Conservation (phyloP, 2,888 invertebrate species). For the Leuctra nigra region DNA sequence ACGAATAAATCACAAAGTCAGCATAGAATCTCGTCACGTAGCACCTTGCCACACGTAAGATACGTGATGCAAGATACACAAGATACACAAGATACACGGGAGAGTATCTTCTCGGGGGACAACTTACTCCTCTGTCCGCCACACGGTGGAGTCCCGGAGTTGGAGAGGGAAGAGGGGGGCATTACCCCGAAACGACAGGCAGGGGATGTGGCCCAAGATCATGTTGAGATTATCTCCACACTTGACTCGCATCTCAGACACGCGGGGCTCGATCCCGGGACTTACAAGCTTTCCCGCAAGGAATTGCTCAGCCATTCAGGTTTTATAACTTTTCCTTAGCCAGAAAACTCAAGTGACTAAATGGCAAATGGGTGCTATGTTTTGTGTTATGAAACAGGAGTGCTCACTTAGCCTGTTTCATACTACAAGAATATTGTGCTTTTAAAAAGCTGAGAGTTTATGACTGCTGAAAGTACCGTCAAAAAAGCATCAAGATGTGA, state of each 20-base stretch:
- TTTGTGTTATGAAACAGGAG: too few species aligned
- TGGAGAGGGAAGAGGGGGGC: not conserved
- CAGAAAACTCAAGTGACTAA: too few species aligned
- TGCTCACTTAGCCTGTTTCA: too few species aligned
- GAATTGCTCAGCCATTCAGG: too few species aligned
- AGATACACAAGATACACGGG: not conserved
- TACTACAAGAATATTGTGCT: too few species aligned
- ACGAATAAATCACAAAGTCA: not conserved
- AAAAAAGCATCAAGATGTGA: too few species aligned
- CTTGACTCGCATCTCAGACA: not conserved
- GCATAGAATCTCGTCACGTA: not conserved
- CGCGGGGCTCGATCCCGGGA: not conserved
- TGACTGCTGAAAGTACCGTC: too few species aligned
- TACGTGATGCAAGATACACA: not conserved
- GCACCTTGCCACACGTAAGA: not conserved
- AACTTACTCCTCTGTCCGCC: not conserved
- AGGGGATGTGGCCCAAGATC: conserved; percentile 7
- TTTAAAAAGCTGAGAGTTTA: too few species aligned
- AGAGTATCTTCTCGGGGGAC: not conserved
- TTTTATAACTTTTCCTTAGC: too few species aligned
- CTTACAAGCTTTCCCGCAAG: not conserved
- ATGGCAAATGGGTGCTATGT: too few species aligned
- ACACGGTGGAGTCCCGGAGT: not conserved
- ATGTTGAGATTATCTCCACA: not conserved
- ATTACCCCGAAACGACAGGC: conserved; percentile 16